Evolutionary conservation across 1,140 invertebrate genomes (phyloP).

Genomic region (Trichonephila clavata): DNA sequence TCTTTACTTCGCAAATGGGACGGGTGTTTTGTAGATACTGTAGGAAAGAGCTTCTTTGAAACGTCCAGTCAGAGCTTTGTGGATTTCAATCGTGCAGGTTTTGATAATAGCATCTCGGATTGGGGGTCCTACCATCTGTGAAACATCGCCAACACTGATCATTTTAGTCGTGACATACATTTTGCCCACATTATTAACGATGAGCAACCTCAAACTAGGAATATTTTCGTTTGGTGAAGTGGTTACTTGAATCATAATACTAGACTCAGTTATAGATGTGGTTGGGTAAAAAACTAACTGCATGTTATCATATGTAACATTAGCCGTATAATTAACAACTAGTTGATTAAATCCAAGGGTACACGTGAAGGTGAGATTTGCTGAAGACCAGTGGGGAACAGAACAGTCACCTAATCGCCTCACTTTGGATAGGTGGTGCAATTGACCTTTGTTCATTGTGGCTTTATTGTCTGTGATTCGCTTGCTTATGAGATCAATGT

Average conservation of each 20-base stretch:
- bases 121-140: not conserved
- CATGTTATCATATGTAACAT: slow-evolving; percentile 54
- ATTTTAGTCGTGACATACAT: slow-evolving; percentile 52
- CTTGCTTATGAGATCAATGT: slow-evolving; percentile 55
- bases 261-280: not conserved
- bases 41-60: slow-evolving; percentile 52
- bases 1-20: not conserved
- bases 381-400: slow-evolving; percentile 17
- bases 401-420: slow-evolving; percentile 19
- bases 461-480: slow-evolving; percentile 42
- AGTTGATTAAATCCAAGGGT: not conserved
- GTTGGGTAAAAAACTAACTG: slow-evolving; percentile 56
- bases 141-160: slow-evolving; percentile 57
- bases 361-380: slow-evolving; percentile 46
- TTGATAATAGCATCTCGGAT: slow-evolving; percentile 33
- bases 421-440: slow-evolving; percentile 24
- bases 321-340: slow-evolving; percentile 49
- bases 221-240: slow-evolving; percentile 26
- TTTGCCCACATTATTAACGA: slow-evolving; percentile 1
- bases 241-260: slow-evolving; percentile 34
- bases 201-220: slow-evolving; percentile 29
- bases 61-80: slow-evolving; percentile 44
- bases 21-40: slow-evolving; percentile 58
- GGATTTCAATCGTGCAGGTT: not conserved
- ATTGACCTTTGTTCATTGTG: not conserved